Conservation (phyloP, 2,888 invertebrate genomes). For the Cantharis nigra region DNA sequence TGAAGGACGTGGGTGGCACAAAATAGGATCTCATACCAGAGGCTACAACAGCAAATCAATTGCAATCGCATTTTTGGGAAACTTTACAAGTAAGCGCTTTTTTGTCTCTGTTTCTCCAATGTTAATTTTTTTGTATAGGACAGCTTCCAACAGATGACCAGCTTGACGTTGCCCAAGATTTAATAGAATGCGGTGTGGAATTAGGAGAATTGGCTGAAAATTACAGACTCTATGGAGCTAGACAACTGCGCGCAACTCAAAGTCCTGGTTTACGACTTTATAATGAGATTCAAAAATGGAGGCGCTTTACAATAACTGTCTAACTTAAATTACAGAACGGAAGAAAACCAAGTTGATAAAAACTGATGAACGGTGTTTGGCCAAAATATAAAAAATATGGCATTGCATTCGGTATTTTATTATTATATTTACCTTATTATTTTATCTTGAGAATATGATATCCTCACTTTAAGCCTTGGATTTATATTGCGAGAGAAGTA, state of each 20-base stretch:
- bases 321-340: background rate
- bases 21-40: slow-evolving; percentile 62
- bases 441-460: too few relatives aligned
- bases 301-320: slow-evolving; percentile 45
- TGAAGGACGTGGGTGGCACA: slow-evolving; percentile 64
- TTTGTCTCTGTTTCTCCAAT: too few relatives aligned
- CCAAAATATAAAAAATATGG: too few relatives aligned
- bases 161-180: slow-evolving; percentile 55
- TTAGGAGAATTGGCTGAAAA: slow-evolving; percentile 54
- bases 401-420: too few relatives aligned
- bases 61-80: slow-evolving; percentile 64
- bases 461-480: too few relatives aligned
- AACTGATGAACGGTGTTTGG: too few relatives aligned
- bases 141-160: slow-evolving; percentile 56
- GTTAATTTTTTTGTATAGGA: slow-evolving; percentile 37
- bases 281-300: slow-evolving; percentile 59
- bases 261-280: slow-evolving; percentile 63
- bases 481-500: too few relatives aligned
- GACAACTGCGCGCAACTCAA: slow-evolving; percentile 58
- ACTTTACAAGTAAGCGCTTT: slow-evolving; percentile 56
- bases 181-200: slow-evolving; percentile 59
- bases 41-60: slow-evolving; percentile 61
- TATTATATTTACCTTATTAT: too few relatives aligned
- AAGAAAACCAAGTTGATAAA: background rate
- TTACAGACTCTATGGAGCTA: slow-evolving; percentile 61